Conservation (phyloP, 2,888 invertebrate genomes). For the Carpatolechia fugitivella region DNA sequence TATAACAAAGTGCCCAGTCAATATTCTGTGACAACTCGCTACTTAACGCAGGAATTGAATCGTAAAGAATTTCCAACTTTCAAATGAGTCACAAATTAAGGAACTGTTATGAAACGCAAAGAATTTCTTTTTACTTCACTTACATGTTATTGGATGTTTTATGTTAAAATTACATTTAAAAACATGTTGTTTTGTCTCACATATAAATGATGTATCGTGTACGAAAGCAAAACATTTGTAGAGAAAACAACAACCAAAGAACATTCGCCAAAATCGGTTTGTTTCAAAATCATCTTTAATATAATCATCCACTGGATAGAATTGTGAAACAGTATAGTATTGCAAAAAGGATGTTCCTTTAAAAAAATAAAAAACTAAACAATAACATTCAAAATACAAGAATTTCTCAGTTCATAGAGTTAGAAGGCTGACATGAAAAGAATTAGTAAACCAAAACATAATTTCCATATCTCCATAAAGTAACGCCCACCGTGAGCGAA, state of each 20-base stretch:
- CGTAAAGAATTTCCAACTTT: not conserved
- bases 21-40: not conserved
- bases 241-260: too few relatives aligned
- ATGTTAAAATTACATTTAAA: not conserved
- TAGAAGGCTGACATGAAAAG: not conserved
- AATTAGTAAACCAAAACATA: not conserved
- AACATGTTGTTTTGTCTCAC: too few relatives aligned
- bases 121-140: not conserved
- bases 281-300: too few relatives aligned
- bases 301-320: too few relatives aligned
- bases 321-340: too few relatives aligned
- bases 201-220: too few relatives aligned
- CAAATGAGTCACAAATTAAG: not conserved
- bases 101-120: not conserved
- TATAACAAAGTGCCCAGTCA: not conserved
- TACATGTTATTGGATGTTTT: not conserved
- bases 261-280: too few relatives aligned
- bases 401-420: too few relatives aligned
- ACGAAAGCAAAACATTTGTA: too few relatives aligned
- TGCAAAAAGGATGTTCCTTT: too few relatives aligned
- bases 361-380: too few relatives aligned
- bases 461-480: slow-evolving; percentile 3
- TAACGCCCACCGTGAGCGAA: not conserved
- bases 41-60: not conserved
- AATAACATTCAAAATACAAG: too few relatives aligned